These are phyloP conservation scores for Hylaeus volcanicus DNA, from an alignment of 1,140 invertebrate species.

Conservation along the genomic window DNA sequence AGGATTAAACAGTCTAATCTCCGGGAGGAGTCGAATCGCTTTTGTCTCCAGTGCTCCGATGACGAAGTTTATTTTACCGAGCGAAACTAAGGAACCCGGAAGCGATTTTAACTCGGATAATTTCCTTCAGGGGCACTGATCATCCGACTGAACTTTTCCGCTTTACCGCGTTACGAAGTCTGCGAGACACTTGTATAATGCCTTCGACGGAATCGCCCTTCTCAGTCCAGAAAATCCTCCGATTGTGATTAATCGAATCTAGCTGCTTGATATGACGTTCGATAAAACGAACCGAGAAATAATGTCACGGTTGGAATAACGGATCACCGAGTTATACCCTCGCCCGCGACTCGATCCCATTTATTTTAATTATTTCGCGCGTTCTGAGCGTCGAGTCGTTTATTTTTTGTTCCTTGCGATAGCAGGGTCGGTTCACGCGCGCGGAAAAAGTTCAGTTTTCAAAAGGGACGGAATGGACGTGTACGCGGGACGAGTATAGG, in stretches of 20 bases:
- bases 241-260: conserved; percentile 17
- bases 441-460: conserved; percentile 3
- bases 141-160: not conserved
- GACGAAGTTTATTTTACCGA: not conserved
- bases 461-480: not conserved
- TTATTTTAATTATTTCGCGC: conserved; percentile 16
- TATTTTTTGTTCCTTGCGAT: not conserved
- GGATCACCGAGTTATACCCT: not conserved
- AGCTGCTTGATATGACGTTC: not conserved
- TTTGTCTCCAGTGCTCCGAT: not conserved
- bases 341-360: not conserved
- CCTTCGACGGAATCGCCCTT: not conserved
- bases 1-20: conserved; percentile 13
- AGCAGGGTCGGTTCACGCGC: not conserved
- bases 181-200: not conserved
- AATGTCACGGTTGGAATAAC: not conserved
- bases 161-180: not conserved
- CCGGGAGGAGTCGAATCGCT: not conserved
- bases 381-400: not conserved
- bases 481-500: not conserved
- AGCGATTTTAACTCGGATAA: not conserved
- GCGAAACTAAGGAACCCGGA: too few relatives aligned
- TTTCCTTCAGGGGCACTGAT: not conserved
- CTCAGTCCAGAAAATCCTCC: not conserved
- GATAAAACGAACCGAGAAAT: not conserved